Percentiles rank a stretch among this genome's conserved stretches.
These are phyloP conservation scores for Leuciscus idus DNA, from an alignment of 2,113 vertebrate genomes.

Conservation along the genomic window DNA sequence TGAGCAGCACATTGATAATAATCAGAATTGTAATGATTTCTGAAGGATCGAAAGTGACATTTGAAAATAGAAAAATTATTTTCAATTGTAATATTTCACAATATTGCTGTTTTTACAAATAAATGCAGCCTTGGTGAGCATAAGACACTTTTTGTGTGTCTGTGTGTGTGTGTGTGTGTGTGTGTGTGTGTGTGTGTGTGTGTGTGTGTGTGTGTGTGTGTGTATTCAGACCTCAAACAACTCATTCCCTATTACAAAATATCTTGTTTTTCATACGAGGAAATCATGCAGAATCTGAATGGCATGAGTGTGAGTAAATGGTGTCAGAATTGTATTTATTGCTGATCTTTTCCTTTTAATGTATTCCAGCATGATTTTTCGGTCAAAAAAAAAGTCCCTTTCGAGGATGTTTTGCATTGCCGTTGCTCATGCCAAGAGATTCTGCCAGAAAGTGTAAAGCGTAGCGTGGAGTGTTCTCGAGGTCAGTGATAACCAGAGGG, in stretches of 20 bases:
- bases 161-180: no score
- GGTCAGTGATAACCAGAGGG: conserved; percentile 35
- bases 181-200: no score
- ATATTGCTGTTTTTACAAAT: no score
- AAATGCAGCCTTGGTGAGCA: no score
- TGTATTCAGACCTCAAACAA: background rate
- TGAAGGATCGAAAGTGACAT: no score
- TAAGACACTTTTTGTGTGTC: no score
- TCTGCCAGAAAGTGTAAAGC: background rate
- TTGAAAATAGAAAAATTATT: no score
- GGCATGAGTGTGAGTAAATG: background rate
- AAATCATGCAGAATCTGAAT: background rate
- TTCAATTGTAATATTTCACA: no score
- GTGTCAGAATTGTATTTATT: background rate
- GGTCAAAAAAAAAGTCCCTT: background rate
- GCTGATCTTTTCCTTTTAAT: background rate
- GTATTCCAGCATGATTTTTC: background rate
- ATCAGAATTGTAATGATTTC: no score
- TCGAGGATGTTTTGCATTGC: background rate
- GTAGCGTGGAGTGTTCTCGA: background rate
- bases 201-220: no score
- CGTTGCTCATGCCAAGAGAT: conserved; percentile 21
- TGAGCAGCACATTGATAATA: no score
- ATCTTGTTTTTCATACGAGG: background rate
- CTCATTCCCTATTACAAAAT: background rate